Evolutionary conservation across 2,888 invertebrate species (phyloP).

Genomic region (Phortica okadai): DNA sequence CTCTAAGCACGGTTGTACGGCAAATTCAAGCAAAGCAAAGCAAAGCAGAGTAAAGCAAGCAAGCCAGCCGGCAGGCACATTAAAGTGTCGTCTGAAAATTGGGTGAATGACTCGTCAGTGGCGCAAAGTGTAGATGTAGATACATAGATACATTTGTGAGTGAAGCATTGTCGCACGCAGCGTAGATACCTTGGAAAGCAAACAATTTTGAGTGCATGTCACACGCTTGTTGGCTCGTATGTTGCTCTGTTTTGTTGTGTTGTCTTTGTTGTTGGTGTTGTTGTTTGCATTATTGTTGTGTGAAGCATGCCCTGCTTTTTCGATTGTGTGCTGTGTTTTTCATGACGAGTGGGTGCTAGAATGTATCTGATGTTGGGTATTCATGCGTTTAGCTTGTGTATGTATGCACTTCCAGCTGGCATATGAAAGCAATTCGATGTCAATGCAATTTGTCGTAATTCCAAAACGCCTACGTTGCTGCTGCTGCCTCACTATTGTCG

Average conservation of each 20-base stretch:
- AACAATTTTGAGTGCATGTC: conserved; percentile 33
- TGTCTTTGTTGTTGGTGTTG: conserved; percentile 38
- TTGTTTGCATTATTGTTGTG: conserved; percentile 51
- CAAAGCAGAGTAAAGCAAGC: neutral
- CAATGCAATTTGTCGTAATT: conserved; percentile 74
- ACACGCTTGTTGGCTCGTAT: conserved; percentile 27
- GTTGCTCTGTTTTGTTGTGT: conserved; percentile 34
- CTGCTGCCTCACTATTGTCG: neutral
- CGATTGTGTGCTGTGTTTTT: conserved; percentile 1
- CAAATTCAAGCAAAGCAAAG: neutral
- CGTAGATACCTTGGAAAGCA: conserved; percentile 19
- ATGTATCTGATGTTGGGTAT: conserved; percentile 43
- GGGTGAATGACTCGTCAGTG: conserved; percentile 66
- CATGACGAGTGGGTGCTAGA: neutral
- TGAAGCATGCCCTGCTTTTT: conserved; percentile 53
- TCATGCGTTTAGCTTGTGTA: conserved; percentile 45
- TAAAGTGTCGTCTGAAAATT: conserved; percentile 44
- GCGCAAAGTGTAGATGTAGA: conserved; percentile 26
- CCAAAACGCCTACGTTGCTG: conserved; percentile 46
- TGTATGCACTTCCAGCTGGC: conserved; percentile 44
- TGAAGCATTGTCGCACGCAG: neutral
- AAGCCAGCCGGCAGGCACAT: conserved; percentile 2
- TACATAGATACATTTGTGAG: conserved; percentile 32
- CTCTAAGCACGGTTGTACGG: too few relatives aligned
- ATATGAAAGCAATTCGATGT: conserved; percentile 51